Conservation (phyloP, 2,888 invertebrate genomes). For the Lepidocyrtoides sp. region DNA sequence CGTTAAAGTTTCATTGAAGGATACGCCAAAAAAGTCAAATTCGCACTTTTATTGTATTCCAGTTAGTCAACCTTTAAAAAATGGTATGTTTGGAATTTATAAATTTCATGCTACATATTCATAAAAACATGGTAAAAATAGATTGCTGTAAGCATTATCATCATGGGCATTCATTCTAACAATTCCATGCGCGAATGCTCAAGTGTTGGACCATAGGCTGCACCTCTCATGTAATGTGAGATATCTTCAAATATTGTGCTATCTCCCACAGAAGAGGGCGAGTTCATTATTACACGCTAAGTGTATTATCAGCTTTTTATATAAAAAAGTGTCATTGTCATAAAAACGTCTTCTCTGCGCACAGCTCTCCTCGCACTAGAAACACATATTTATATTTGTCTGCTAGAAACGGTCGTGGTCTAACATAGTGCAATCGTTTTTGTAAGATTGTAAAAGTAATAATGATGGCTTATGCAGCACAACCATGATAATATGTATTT, state of each 20-base stretch:
- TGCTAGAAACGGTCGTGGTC: neutral
- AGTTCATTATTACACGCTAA: neutral
- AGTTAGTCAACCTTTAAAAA: neutral
- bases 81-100: slow-evolving; percentile 16
- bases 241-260: too few species aligned
- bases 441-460: too few species aligned
- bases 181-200: neutral
- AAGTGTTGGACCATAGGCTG: neutral
- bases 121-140: too few species aligned
- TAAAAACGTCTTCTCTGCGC: neutral
- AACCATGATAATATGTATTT: neutral
- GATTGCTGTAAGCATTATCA: too few species aligned
- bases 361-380: neutral
- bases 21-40: neutral
- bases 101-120: too few species aligned
- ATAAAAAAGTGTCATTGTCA: slow-evolving; percentile 81
- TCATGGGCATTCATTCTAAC: too few species aligned
- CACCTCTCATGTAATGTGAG: neutral
- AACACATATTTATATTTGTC: neutral
- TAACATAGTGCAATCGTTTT: neutral
- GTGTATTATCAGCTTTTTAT: slow-evolving; percentile 37
- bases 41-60: slow-evolving; percentile 8
- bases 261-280: neutral
- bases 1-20: neutral
- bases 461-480: neutral